Conservation (phyloP, 2,113 vertebrate species). For the Cephalopholis sonnerati region DNA sequence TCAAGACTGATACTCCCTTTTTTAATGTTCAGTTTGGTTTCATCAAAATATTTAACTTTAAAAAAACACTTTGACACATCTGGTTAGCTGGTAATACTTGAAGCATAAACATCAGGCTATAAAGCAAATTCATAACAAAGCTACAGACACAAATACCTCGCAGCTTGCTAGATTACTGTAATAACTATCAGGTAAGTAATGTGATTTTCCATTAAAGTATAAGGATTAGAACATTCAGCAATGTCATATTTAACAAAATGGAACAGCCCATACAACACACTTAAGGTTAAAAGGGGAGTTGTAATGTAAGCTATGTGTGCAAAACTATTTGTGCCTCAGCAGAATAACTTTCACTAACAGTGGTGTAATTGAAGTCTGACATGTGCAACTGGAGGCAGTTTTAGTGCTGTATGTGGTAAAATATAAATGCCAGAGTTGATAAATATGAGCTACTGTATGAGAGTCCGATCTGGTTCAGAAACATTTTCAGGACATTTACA, state of each 20-base stretch:
- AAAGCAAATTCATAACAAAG: background rate
- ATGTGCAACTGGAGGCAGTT: constrained; percentile 24
- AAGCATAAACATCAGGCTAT: too few species aligned
- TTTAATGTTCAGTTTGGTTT: background rate
- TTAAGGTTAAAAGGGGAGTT: background rate
- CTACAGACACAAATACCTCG: background rate
- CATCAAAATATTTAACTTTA: background rate
- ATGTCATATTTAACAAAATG: constrained; percentile 2
- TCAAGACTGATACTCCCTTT: background rate
- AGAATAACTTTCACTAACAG: constrained; percentile 12
- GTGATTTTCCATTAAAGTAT: background rate
- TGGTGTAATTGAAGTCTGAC: constrained; percentile 32
- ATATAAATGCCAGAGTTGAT: background rate
- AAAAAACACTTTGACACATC: too few species aligned
- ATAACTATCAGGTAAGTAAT: background rate
- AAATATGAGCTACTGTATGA: background rate
- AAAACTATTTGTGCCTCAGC: constrained; percentile 30
- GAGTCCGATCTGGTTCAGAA: background rate
- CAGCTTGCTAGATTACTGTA: background rate
- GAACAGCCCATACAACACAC: background rate
- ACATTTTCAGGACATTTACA: too few species aligned
- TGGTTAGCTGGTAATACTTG: background rate
- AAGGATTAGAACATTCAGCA: background rate
- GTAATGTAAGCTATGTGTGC: constrained; percentile 23
- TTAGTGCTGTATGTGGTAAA: background rate